Conservation (phyloP, 2,797 vertebrate genomes). For the Myripristis murdjan region DNA sequence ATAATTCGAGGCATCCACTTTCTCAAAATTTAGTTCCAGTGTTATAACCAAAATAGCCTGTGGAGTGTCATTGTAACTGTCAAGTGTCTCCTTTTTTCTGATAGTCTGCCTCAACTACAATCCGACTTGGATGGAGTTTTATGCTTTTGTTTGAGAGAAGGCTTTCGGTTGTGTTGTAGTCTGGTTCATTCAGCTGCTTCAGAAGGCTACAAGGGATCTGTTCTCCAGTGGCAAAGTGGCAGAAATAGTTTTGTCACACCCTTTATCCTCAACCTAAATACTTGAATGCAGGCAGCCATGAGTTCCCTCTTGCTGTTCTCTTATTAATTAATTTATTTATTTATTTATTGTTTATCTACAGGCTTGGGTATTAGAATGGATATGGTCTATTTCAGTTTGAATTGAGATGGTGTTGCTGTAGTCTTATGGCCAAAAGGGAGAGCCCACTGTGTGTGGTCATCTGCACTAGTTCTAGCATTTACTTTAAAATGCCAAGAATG, state of each 20-base stretch:
- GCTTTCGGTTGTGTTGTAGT: constrained; percentile 4
- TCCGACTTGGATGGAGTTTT: constrained; percentile 17
- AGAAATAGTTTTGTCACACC: constrained; percentile 3
- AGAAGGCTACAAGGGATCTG: constrained; percentile 2
- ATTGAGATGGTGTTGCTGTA: neutral
- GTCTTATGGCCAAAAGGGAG: neutral
- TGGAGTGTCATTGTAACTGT: neutral
- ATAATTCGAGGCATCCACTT: neutral
- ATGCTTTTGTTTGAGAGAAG: constrained; percentile 7
- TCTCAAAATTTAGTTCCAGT: neutral
- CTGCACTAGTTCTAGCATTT: neutral
- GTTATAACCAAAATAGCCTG: neutral
- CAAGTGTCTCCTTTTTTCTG: neutral
- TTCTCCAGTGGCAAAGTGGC: constrained; percentile 2
- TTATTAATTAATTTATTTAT: neutral
- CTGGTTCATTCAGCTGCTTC: constrained; percentile 22
- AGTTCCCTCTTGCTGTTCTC: neutral
- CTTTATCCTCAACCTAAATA: neutral
- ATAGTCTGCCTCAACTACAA: constrained; percentile 3
- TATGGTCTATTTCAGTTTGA: neutral
- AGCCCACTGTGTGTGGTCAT: neutral
- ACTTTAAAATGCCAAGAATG: neutral
- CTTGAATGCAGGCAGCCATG: neutral
- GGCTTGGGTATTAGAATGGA: neutral
- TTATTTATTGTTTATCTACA: neutral